Percentiles rank a stretch among this genome's conserved stretches.
Conservation (phyloP, 2,797 vertebrate genomes). For the Miichthys miiuy region DNA sequence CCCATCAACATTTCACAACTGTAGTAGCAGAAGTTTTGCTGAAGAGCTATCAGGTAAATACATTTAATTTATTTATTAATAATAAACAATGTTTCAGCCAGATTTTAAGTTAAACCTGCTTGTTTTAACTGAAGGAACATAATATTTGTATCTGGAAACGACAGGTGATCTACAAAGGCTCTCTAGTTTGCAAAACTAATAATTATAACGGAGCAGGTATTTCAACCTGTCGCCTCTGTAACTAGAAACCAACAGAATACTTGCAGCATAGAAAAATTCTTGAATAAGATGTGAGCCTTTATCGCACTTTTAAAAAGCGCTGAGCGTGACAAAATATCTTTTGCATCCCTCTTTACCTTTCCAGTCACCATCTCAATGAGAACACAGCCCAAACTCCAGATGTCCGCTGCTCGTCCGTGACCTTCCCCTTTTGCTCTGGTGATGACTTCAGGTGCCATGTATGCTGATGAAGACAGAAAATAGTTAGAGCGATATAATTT, state of each 20-base stretch:
- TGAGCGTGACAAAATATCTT: background rate
- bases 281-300: background rate
- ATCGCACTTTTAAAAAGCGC: background rate
- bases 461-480: constrained; percentile 82
- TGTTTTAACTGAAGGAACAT: background rate
- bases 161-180: background rate
- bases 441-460: constrained; percentile 99
- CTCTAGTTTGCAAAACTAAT: background rate
- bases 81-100: background rate
- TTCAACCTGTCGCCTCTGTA: background rate
- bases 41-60: background rate
- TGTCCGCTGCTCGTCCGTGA: constrained; percentile 96
- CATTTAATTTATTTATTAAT: too few relatives aligned
- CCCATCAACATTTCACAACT: background rate
- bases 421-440: constrained; percentile 98
- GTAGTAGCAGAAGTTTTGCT: background rate
- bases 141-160: background rate
- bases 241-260: background rate
- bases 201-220: background rate
- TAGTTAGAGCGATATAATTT: background rate
- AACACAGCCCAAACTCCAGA: constrained; percentile 99
- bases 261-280: background rate
- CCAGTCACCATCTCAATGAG: constrained; percentile 99
- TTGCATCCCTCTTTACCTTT: constrained; percentile 86
- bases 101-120: background rate